A percentile compares a stretch with the other conserved stretches of the same genome.
Conservation (phyloP, 2,888 invertebrate species). For the Pherbina coryleti region DNA sequence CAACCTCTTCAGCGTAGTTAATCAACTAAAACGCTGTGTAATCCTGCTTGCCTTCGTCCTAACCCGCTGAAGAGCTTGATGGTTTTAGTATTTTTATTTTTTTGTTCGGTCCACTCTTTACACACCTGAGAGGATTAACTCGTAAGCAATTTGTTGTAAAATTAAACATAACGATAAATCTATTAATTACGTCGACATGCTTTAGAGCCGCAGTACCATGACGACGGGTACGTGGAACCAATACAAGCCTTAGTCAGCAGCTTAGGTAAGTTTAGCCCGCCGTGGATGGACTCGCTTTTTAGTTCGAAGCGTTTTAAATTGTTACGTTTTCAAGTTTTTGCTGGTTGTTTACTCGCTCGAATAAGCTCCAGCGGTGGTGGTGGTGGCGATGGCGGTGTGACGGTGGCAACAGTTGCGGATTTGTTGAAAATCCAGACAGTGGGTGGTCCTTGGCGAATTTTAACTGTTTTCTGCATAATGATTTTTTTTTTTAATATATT, state of each 20-base stretch:
- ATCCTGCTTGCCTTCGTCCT: background rate
- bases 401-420: slow-evolving; percentile 49
- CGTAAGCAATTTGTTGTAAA: slow-evolving; percentile 66
- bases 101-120: slow-evolving; percentile 45
- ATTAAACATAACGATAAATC: slow-evolving; percentile 65
- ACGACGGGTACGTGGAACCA: background rate
- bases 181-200: slow-evolving; percentile 66
- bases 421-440: slow-evolving; percentile 61
- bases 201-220: slow-evolving; percentile 33
- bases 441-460: slow-evolving; percentile 56
- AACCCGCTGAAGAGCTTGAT: background rate
- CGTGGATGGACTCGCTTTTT: background rate
- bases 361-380: background rate
- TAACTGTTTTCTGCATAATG: background rate
- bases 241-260: background rate
- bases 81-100: background rate
- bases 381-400: background rate
- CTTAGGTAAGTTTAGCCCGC: background rate
- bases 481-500: slow-evolving; percentile 10
- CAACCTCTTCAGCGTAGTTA: background rate
- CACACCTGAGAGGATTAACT: slow-evolving; percentile 67
- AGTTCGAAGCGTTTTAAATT: slow-evolving; percentile 18
- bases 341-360: background rate
- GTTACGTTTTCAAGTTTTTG: background rate
- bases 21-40: background rate